These are phyloP conservation scores for Microcebus ravelobensis DNA, from an alignment of 2,113 vertebrate genomes.

Conservation along the genomic window DNA sequence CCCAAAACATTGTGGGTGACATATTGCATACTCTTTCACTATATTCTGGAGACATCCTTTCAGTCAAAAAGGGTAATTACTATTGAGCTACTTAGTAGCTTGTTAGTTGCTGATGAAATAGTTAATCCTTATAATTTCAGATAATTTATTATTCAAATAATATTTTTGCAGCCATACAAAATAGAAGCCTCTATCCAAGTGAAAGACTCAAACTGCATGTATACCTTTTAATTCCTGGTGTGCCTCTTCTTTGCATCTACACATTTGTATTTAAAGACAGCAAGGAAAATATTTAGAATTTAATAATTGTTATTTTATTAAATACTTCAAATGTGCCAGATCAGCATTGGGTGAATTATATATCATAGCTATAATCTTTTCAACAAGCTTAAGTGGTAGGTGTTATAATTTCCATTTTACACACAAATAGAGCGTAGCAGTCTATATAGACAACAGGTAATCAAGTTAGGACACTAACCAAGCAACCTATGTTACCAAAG, in stretches of 20 bases:
- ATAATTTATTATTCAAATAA: conserved; percentile 18
- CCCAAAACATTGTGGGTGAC: not conserved
- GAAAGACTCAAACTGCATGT: not conserved
- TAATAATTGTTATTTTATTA: not conserved
- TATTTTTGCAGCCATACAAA: not conserved
- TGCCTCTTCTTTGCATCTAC: not conserved
- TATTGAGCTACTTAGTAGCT: not conserved
- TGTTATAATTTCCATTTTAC: conserved; percentile 17
- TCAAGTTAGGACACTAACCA: not conserved
- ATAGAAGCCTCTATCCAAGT: not conserved
- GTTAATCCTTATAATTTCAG: conserved; percentile 24
- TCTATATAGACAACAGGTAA: not conserved
- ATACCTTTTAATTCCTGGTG: not conserved
- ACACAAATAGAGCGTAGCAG: not conserved
- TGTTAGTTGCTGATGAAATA: not conserved
- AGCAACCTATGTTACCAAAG: not conserved
- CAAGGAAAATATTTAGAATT: not conserved
- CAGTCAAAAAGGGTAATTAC: not conserved
- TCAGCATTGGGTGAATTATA: not conserved
- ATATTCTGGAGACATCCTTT: not conserved
- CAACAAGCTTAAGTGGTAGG: conserved; percentile 2
- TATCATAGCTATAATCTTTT: conserved; percentile 28
- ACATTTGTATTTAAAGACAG: not conserved
- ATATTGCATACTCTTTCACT: not conserved
- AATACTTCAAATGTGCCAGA: not conserved